Base-by-base conservation (phyloP, 2,113 vertebrate species). In the Nansenia antarctica region DNA sequence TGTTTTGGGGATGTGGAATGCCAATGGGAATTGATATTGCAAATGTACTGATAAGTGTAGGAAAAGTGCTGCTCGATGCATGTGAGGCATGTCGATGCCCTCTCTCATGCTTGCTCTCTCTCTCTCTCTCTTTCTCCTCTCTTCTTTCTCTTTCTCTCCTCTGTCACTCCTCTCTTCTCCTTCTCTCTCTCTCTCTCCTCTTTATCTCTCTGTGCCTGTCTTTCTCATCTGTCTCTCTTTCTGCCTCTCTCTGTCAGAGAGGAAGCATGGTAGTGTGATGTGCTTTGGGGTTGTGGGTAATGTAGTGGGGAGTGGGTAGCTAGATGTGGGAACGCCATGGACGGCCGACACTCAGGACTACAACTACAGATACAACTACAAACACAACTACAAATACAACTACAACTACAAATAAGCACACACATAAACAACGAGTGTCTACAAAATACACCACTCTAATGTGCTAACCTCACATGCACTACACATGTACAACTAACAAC, bases 31-130 rank as follows among this genome's bases (percentile, higher is more conserved):
- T n/a, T n/a, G n/a, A n/a, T n/a, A n/a, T n/a, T n/a, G n/a, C n/a
- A n/a, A n/a, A n/a, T n/a, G n/a, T n/a, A n/a, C n/a, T n/a, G n/a
- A n/a, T n/a, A n/a, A n/a, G n/a, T n/a, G n/a, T n/a, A n/a, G n/a
- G n/a, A n/a, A n/a, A 54, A 5, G 12, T 54, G 52, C 24, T 27
- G 24, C 24, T 54, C 20, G 52, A 54, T 67, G 71, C 64, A 67
- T 73, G 71, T 27, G 47, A 62, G 64, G 71, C 71, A 67, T 67
- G 71, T 59, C n/a, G 22, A 30, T 60, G 47, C 55, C 29, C 3
- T 0, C n/a, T 18, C 55, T 58, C 54, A 5, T n/a, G 9, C 54
- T 29, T 7, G 9, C 55, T 52, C 47, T 52, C 45, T 47, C 45
- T 47, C 53, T 27, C 45, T 57, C 26, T 57, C 26, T 30, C 24